Evolutionary conservation across 2,888 invertebrate species (phyloP), one percentile per base, ranked within the genome.

Genomic region (Mermis nigrescens): DNA sequence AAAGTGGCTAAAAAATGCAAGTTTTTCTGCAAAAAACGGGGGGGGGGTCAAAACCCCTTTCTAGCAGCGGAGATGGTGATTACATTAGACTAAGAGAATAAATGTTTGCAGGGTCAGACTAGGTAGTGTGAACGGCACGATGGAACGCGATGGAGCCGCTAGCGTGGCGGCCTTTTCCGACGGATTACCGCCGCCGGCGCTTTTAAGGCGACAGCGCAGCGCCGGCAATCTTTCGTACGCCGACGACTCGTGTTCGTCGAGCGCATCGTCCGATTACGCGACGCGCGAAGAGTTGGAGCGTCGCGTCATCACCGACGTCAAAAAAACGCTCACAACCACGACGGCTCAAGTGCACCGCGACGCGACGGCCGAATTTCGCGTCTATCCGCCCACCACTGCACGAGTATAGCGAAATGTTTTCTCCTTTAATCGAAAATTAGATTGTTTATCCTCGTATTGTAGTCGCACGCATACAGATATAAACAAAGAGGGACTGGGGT

Each of bases 241-340:
- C 26, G 65, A 69, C 58, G 54, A 45, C 29, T 29, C 29, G 7
- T n/a, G n/a, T n/a, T 29, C 46, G 4, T 68, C 67, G 3, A 66
- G 64, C 7, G 63, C 67, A 3, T 66, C 67, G 26, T 66, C 66
- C 46, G 71, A 69, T 57, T 71, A 70, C 64, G 72, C 71, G 7
- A 68, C 69, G 51, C 61, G 66, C 28, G 65, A 65, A 51, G 64
- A 65, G 51, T 60, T 69, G 59, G 69, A 70, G 57, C 61, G 68
- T 19, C 51, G 67, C 48, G 69, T 70, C 31, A 67, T 65, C 46
- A 71, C 72, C 4, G 71, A 71, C 59, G 67, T 70, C 29, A 70
- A 66, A 1, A 67, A 61, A 22, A 69, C 67, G 46, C 69, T 71
- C 55, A 65, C 66, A 55, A 70, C 70, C 2, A 66, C 66, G 4